phyloP scores from a whole-genome alignment of 2,888 invertebrate genomes.

The Willowsia nigromaculata region DNA sequence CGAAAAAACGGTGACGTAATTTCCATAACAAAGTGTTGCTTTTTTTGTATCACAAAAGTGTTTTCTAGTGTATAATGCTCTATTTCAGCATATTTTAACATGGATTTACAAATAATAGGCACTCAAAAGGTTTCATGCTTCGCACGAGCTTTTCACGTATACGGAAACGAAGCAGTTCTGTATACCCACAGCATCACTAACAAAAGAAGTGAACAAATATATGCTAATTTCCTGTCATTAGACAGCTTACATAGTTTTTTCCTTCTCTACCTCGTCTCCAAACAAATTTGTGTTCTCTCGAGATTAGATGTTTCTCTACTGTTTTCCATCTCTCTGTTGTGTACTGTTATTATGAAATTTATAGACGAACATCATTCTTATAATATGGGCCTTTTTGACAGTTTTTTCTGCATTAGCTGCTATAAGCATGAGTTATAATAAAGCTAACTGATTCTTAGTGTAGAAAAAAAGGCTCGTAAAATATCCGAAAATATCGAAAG shows the following conservation, averaged over 20 bases:
- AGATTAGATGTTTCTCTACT: neutral
- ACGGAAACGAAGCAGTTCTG: neutral
- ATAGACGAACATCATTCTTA: neutral
- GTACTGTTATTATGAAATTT: neutral
- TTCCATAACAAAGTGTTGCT: neutral
- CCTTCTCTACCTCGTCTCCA: neutral
- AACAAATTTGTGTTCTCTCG: neutral
- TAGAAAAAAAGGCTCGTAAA: neutral
- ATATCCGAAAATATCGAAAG: constrained; percentile 30
- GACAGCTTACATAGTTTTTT: neutral
- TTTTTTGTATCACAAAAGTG: neutral
- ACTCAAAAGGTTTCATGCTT: too few relatives aligned
- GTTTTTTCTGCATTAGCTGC: neutral
- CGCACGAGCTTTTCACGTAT: too few relatives aligned
- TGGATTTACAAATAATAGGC: too few relatives aligned
- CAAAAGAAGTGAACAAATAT: neutral
- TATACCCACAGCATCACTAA: neutral
- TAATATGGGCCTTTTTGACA: neutral
- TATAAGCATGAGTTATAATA: neutral
- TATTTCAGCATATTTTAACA: too few relatives aligned
- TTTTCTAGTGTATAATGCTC: too few relatives aligned
- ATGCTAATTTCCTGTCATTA: constrained; percentile 59
- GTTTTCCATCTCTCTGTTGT: neutral
- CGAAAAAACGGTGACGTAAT: neutral
- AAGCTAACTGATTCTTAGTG: neutral